A percentile compares a stretch with the other conserved stretches of the same genome.
Conservation (phyloP, 2,113 vertebrate species). For the Lepus americanus region DNA sequence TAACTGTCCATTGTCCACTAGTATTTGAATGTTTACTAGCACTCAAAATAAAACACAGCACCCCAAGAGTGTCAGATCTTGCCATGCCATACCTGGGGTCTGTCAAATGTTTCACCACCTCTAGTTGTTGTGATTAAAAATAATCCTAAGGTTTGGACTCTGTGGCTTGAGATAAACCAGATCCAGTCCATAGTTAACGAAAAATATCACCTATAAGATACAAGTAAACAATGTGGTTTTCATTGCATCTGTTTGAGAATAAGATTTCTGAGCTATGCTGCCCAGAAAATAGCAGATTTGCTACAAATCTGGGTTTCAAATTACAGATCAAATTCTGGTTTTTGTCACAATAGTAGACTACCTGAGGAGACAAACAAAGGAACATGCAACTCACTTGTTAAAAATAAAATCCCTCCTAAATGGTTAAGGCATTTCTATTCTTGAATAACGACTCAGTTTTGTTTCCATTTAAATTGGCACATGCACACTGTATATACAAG, state of each 20-base stretch:
- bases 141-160: neutral
- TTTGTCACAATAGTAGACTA: neutral
- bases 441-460: neutral
- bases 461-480: conserved; percentile 38
- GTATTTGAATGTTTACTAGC: neutral
- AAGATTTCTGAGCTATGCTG: neutral
- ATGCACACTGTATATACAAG: neutral
- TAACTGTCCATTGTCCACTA: neutral
- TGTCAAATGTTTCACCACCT: neutral
- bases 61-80: neutral
- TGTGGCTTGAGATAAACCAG: neutral
- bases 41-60: conserved; percentile 23
- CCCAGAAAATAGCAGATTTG: conserved; percentile 32
- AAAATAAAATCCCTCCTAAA: neutral
- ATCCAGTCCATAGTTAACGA: neutral
- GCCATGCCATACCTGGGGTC: neutral
- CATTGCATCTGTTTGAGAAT: neutral
- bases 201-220: conserved; percentile 25
- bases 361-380: neutral
- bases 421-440: neutral
- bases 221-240: conserved; percentile 16
- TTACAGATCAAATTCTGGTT: neutral
- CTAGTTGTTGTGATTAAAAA: conserved; percentile 25
- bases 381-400: neutral
- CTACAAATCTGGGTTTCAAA: conserved; percentile 7